phyloP scores from a whole-genome alignment of 2,113 vertebrate species.

The Chaetodon auriga region DNA sequence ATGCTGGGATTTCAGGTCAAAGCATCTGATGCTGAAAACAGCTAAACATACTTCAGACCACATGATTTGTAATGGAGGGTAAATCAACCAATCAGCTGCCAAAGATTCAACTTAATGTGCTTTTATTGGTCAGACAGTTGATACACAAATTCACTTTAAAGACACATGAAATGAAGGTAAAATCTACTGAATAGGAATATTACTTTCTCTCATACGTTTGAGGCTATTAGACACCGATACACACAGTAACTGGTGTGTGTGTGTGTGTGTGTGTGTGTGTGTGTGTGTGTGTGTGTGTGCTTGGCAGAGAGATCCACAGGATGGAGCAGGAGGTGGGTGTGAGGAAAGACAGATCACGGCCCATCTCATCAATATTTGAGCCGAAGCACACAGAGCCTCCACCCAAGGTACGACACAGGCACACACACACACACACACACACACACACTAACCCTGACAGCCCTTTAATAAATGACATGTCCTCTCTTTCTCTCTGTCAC shows the following conservation, averaged over 20 bases:
- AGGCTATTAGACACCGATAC: too few relatives aligned
- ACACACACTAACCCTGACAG: neutral
- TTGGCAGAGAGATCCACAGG: constrained; percentile 88
- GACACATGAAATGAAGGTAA: too few relatives aligned
- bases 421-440: neutral
- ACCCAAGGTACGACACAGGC: constrained; percentile 87
- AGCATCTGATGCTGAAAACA: too few relatives aligned
- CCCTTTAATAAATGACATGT: neutral
- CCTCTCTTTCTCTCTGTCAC: constrained; percentile 4
- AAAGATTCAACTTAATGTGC: too few relatives aligned
- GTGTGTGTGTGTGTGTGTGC: neutral
- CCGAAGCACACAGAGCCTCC: constrained; percentile 83
- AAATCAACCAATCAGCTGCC: too few relatives aligned
- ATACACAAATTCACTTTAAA: too few relatives aligned
- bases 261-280: neutral
- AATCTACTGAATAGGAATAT: neutral
- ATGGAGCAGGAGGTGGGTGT: constrained; percentile 84
- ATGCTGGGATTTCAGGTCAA: too few relatives aligned
- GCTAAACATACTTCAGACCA: too few relatives aligned
- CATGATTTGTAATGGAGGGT: too few relatives aligned
- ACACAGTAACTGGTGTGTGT: neutral
- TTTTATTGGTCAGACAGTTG: too few relatives aligned
- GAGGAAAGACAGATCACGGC: constrained; percentile 68
- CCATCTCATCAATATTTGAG: constrained; percentile 75
- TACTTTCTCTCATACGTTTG: neutral